These are phyloP conservation scores for Spilogale gracilis DNA, from an alignment of 2,113 vertebrate genomes.

Conservation along the genomic window DNA sequence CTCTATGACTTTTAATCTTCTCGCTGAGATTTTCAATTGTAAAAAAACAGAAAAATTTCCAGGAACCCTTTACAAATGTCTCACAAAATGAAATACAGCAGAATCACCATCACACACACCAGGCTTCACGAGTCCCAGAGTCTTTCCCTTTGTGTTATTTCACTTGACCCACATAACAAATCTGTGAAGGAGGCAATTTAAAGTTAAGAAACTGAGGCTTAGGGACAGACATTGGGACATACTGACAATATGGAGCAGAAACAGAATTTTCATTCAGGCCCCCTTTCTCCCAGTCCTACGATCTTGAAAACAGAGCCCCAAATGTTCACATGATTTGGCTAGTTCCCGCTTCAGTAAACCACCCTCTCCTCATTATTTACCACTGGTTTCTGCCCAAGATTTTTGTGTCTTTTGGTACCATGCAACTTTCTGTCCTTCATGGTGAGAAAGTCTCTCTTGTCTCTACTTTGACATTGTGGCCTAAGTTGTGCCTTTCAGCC, in stretches of 20 bases:
- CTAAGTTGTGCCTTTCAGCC: not conserved
- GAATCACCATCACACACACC: not conserved
- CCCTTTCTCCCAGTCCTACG: not conserved
- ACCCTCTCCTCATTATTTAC: slow-evolving; percentile 7
- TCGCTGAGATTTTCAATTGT: slow-evolving; percentile 46
- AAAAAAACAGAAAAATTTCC: slow-evolving; percentile 48
- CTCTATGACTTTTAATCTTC: slow-evolving; percentile 46
- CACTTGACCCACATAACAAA: not conserved
- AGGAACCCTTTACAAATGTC: not conserved
- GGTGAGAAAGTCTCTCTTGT: not conserved
- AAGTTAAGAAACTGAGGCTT: not conserved
- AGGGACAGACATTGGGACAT: not conserved
- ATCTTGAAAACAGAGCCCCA: not conserved
- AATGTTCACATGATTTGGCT: not conserved
- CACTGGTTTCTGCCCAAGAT: not conserved
- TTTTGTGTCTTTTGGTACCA: not conserved
- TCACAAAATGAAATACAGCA: not conserved
- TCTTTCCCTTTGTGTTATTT: not conserved
- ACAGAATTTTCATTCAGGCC: not conserved
- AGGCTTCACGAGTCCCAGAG: not conserved
- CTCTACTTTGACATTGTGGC: not conserved
- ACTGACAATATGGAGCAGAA: not conserved
- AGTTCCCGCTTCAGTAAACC: not conserved
- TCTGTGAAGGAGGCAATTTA: not conserved
- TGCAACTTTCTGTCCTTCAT: not conserved